Conservation (phyloP, 2,888 invertebrate species). For the Tupiocoris notatus region DNA sequence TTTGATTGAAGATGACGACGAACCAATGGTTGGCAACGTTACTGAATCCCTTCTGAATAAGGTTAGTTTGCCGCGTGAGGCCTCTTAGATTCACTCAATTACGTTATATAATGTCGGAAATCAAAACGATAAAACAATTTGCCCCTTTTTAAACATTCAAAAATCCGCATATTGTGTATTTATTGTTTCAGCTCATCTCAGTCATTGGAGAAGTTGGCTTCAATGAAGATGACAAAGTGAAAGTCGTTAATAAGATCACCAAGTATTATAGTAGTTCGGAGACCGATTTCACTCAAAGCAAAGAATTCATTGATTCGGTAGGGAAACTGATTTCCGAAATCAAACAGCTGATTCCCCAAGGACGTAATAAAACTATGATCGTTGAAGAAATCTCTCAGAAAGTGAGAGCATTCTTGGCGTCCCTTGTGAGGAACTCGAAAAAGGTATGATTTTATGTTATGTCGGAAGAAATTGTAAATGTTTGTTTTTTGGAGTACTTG, state of each 20-base stretch:
- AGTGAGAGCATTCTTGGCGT: conserved; percentile 8
- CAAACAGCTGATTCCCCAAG: not conserved
- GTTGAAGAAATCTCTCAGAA: conserved; percentile 8
- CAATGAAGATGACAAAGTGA: not conserved
- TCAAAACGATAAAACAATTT: too few species aligned
- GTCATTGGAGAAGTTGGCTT: conserved; percentile 12
- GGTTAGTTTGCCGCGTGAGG: too few species aligned
- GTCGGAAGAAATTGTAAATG: too few species aligned
- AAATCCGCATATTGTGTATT: too few species aligned
- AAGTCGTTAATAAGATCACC: conserved; percentile 11
- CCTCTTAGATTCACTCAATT: too few species aligned
- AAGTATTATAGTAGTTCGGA: conserved; percentile 18
- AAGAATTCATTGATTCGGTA: conserved; percentile 14
- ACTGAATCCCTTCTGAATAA: conserved; percentile 20
- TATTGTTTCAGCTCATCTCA: conserved; percentile 5
- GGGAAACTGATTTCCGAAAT: conserved; percentile 16
- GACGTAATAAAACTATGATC: conserved; percentile 4
- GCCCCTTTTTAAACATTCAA: too few species aligned
- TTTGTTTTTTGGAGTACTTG: too few species aligned
- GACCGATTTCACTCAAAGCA: conserved; percentile 25
- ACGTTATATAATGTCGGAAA: too few species aligned
- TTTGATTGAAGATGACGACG: not conserved
- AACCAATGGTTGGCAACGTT: not conserved
- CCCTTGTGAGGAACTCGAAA: not conserved
- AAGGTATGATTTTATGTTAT: too few species aligned